Percentiles rank a stretch among this genome's conserved stretches.
Conservation (phyloP, 2,797 vertebrate genomes). For the Podarcis siculus region DNA sequence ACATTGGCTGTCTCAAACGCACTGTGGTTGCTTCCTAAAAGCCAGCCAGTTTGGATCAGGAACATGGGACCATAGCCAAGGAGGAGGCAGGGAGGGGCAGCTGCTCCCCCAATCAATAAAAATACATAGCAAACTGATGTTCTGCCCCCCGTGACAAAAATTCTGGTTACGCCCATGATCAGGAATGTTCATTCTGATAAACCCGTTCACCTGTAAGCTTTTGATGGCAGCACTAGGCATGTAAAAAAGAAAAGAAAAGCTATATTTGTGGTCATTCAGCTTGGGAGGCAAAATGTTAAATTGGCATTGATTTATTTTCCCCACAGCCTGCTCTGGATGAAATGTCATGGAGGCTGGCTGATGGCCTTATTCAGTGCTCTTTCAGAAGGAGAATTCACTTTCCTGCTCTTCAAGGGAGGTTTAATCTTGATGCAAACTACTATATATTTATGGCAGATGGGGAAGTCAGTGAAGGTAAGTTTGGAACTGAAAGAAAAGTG, state of each 20-base stretch:
- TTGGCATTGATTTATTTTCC: slow-evolving; percentile 32
- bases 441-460: slow-evolving; percentile 89
- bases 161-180: no score
- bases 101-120: no score
- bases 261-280: not conserved
- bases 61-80: no score
- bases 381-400: slow-evolving; percentile 81
- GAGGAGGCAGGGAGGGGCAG: no score
- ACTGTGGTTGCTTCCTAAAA: not conserved
- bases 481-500: not conserved
- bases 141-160: no score
- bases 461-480: slow-evolving; percentile 78
- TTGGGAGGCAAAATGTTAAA: not conserved
- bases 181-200: not conserved
- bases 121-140: no score
- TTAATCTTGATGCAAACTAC: slow-evolving; percentile 81
- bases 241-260: no score
- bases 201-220: not conserved
- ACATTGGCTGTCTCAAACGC: not conserved
- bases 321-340: slow-evolving; percentile 79
- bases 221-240: not conserved
- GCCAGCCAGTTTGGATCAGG: not conserved
- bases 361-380: slow-evolving; percentile 86
- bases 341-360: slow-evolving; percentile 79
- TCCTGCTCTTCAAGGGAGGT: slow-evolving; percentile 71